Evolutionary conservation across 2,113 vertebrate species (phyloP).

Genomic region (Nasalis larvatus): DNA sequence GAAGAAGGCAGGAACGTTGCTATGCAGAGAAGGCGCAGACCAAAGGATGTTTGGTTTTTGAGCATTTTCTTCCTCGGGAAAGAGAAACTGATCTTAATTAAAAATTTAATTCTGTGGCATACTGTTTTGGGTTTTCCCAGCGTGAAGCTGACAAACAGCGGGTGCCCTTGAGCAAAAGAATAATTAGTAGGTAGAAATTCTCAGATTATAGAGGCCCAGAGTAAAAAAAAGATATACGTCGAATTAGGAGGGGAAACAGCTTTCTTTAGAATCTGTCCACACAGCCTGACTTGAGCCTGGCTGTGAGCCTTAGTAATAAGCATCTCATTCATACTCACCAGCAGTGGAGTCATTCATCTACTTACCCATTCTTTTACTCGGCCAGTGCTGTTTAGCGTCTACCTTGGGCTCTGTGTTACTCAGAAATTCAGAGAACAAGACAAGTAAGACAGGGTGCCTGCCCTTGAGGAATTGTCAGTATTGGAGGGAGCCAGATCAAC

Average conservation of each 20-base stretch:
- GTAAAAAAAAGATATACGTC: not conserved
- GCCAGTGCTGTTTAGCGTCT: fast-evolving
- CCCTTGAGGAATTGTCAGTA: fast-evolving
- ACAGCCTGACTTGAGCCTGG: not conserved
- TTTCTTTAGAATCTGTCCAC: not conserved
- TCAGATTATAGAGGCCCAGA: not conserved
- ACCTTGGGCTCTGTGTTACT: fast-evolving
- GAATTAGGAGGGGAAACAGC: fast-evolving
- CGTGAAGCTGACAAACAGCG: not conserved
- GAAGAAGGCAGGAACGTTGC: fast-evolving
- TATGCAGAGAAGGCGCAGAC: fast-evolving
- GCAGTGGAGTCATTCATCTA: fast-evolving
- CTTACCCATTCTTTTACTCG: fast-evolving
- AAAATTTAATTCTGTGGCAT: constrained; percentile 46
- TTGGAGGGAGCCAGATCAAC: not conserved
- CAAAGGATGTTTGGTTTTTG: fast-evolving
- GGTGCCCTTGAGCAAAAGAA: constrained; percentile 51
- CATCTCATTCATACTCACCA: fast-evolving
- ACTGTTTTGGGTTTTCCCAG: constrained; percentile 23
- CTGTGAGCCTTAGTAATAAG: fast-evolving
- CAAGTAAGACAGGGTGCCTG: fast-evolving
- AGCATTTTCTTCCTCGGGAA: not conserved
- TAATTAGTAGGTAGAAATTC: constrained; percentile 16
- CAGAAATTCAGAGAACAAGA: no score
- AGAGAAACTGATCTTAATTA: constrained; percentile 30